These are phyloP conservation scores for Hydrolagus colliei DNA, from an alignment of 2,797 vertebrate species.

Conservation along the genomic window DNA sequence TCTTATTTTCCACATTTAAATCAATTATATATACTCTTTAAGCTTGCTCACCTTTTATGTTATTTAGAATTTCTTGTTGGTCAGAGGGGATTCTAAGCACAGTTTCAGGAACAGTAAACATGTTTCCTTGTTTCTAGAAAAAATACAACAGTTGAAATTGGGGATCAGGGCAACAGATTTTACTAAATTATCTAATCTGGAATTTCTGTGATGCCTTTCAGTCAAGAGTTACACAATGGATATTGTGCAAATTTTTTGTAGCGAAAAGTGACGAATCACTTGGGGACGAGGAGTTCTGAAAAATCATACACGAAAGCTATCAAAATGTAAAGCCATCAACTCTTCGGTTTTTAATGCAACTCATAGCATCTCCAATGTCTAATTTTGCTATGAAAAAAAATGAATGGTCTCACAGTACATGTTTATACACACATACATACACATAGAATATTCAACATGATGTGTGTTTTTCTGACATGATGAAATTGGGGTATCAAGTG, in stretches of 20 bases:
- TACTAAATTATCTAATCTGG: neutral
- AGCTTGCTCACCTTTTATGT: conserved; percentile 15
- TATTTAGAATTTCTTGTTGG: conserved; percentile 7
- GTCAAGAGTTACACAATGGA: neutral
- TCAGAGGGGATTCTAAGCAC: conserved; percentile 1
- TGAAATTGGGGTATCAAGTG: neutral
- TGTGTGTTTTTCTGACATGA: neutral
- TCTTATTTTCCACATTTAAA: neutral
- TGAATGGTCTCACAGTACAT: neutral
- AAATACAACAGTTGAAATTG: neutral
- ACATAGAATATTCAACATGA: too few relatives aligned
- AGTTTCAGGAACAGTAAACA: neutral
- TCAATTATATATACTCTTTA: neutral
- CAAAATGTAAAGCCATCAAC: neutral
- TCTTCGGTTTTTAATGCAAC: too few relatives aligned
- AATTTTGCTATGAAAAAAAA: neutral
- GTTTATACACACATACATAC: too few relatives aligned
- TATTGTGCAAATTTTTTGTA: neutral
- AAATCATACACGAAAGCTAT: neutral
- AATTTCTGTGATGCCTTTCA: neutral
- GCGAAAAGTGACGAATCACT: neutral
- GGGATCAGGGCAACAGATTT: neutral
- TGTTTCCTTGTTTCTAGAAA: neutral
- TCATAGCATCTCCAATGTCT: too few relatives aligned
- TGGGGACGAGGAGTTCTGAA: neutral